Evolutionary conservation across 2,797 vertebrate genomes (phyloP).

Genomic region (Cuculus canorus): DNA sequence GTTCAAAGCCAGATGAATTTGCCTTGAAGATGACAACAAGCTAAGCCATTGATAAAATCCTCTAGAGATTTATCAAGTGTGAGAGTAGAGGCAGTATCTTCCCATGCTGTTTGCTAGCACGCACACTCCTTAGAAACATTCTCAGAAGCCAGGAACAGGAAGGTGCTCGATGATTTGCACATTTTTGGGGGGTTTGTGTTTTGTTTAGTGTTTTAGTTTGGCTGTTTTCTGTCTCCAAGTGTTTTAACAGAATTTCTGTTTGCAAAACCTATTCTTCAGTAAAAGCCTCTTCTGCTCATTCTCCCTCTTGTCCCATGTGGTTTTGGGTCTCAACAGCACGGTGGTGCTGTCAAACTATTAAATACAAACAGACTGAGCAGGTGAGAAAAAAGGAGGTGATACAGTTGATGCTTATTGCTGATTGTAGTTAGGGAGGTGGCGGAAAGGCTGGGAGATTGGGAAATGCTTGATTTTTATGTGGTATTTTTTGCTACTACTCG

Average conservation of each 20-base stretch:
- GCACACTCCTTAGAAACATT: neutral
- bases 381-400: neutral
- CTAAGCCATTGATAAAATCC: neutral
- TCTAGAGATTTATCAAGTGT: too few species aligned
- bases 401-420: neutral
- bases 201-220: neutral
- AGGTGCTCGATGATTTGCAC: neutral
- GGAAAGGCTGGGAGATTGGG: neutral
- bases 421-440: too few species aligned
- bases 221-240: neutral
- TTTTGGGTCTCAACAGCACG: neutral
- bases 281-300: neutral
- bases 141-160: neutral
- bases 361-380: neutral
- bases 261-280: neutral
- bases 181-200: neutral
- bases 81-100: too few species aligned
- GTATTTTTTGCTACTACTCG: neutral
- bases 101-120: neutral
- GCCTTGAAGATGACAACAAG: neutral
- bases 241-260: neutral
- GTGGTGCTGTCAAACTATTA: neutral
- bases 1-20: neutral
- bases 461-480: neutral
- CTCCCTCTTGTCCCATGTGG: neutral